Percentiles rank a stretch among this genome's conserved stretches.
Conservation (phyloP, 2,888 invertebrate genomes). For the Apodemia mormo region DNA sequence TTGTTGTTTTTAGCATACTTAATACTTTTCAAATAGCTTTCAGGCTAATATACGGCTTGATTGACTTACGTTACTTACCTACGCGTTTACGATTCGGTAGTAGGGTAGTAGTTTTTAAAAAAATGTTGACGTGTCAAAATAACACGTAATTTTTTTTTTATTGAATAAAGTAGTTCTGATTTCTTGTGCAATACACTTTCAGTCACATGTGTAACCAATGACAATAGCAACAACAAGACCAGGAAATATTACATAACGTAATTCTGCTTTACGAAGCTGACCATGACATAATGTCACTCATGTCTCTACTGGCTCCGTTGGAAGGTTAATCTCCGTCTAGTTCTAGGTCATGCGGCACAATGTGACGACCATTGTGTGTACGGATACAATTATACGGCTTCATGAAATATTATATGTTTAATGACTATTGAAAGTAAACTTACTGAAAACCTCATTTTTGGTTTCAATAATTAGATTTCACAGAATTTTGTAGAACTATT, state of each 20-base stretch:
- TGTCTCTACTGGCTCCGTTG: slow-evolving; percentile 5
- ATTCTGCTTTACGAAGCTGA: neutral
- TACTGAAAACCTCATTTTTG: too few relatives aligned
- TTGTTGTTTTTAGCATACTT: too few relatives aligned
- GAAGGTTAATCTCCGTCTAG: slow-evolving; percentile 11
- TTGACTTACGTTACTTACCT: too few relatives aligned
- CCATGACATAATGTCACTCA: slow-evolving; percentile 10
- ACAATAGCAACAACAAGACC: neutral
- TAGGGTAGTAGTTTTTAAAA: too few relatives aligned
- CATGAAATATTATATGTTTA: slow-evolving; percentile 12
- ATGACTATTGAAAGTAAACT: neutral
- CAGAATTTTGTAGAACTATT: too few relatives aligned
- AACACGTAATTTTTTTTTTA: too few relatives aligned
- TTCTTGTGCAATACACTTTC: neutral
- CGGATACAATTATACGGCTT: slow-evolving; percentile 10
- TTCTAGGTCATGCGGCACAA: slow-evolving; percentile 7
- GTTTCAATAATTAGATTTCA: too few relatives aligned
- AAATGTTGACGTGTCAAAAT: too few relatives aligned
- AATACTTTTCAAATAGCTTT: too few relatives aligned
- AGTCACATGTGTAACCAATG: neutral
- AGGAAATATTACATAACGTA: slow-evolving; percentile 14
- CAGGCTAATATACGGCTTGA: too few relatives aligned
- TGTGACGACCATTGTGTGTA: slow-evolving; percentile 1
- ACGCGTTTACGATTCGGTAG: too few relatives aligned
- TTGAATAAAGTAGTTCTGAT: too few relatives aligned